phyloP scores from a whole-genome alignment of 2,797 vertebrate species.

The Chloroceryle inda region DNA sequence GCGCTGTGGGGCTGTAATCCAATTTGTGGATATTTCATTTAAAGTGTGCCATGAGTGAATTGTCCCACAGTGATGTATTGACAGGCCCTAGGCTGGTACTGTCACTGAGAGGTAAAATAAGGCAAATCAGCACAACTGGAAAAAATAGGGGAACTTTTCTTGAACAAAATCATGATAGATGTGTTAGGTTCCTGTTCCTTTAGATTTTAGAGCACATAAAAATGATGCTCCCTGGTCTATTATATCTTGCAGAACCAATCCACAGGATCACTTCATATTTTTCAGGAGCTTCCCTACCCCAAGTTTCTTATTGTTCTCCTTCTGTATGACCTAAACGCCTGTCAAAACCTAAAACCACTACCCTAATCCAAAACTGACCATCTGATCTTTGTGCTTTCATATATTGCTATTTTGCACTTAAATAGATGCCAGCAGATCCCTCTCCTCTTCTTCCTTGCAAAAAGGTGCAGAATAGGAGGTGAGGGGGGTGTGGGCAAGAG shows the following conservation, averaged over 20 bases:
- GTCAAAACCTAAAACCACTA: constrained; percentile 53
- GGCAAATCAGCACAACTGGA: not conserved
- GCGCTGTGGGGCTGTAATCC: not conserved
- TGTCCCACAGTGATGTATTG: not conserved
- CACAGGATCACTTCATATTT: constrained; percentile 33
- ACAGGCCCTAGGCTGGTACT: not conserved
- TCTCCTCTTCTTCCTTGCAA: not conserved
- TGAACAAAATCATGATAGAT: not conserved
- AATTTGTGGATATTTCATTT: constrained; percentile 46
- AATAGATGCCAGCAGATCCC: not conserved
- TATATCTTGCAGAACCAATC: constrained; percentile 30
- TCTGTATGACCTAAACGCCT: constrained; percentile 15
- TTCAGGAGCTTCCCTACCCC: not conserved
- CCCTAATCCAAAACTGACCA: constrained; percentile 22
- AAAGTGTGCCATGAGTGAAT: constrained; percentile 16
- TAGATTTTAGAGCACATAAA: not conserved
- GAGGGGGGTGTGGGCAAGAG: not conserved
- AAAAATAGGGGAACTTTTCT: not conserved
- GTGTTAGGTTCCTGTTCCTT: not conserved
- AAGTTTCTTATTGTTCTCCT: constrained; percentile 43
- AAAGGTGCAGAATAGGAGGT: not conserved
- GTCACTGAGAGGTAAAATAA: constrained; percentile 4
- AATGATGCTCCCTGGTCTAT: not conserved
- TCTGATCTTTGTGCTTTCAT: constrained; percentile 8
- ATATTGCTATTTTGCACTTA: constrained; percentile 1